phyloP scores from a whole-genome alignment of 2,888 invertebrate genomes.

The Nomada lathburiana region DNA sequence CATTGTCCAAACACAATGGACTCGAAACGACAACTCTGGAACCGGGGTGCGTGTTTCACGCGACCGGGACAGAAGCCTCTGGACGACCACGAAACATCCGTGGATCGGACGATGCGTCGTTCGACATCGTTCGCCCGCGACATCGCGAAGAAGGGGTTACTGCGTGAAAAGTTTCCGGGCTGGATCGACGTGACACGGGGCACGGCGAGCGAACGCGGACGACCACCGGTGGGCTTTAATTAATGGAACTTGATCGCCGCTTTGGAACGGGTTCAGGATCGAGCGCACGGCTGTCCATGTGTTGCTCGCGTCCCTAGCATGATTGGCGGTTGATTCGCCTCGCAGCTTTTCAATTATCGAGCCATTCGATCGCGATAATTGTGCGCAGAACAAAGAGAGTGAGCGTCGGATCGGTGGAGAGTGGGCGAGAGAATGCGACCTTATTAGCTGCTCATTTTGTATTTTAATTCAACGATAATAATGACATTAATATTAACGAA shows the following conservation, averaged over 20 bases:
- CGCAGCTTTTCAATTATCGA: conserved; percentile 38
- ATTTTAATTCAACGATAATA: no score
- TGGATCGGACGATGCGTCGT: conserved; percentile 26
- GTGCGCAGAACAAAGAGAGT: background rate
- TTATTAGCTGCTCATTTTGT: no score
- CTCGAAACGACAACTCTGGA: conserved; percentile 40
- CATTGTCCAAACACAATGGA: conserved; percentile 31
- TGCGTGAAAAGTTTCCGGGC: conserved; percentile 44
- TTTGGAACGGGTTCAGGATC: conserved; percentile 26
- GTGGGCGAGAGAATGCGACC: no score
- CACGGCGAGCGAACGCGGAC: background rate
- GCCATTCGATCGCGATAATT: background rate
- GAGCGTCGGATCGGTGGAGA: no score
- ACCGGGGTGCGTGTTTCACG: conserved; percentile 38
- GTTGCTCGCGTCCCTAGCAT: background rate
- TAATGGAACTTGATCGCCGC: conserved; percentile 56
- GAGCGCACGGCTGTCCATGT: background rate
- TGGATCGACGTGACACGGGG: conserved; percentile 54
- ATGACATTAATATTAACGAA: no score
- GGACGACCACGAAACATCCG: conserved; percentile 43
- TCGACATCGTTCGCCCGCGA: conserved; percentile 41
- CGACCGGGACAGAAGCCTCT: conserved; percentile 32
- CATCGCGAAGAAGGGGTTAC: conserved; percentile 57
- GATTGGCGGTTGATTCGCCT: conserved; percentile 20
- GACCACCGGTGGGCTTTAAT: conserved; percentile 33